A percentile compares a stretch with the other conserved stretches of the same genome.
These are phyloP conservation scores for Cephalopachus bancanus DNA, from an alignment of 2,797 vertebrate species.

Conservation along the genomic window DNA sequence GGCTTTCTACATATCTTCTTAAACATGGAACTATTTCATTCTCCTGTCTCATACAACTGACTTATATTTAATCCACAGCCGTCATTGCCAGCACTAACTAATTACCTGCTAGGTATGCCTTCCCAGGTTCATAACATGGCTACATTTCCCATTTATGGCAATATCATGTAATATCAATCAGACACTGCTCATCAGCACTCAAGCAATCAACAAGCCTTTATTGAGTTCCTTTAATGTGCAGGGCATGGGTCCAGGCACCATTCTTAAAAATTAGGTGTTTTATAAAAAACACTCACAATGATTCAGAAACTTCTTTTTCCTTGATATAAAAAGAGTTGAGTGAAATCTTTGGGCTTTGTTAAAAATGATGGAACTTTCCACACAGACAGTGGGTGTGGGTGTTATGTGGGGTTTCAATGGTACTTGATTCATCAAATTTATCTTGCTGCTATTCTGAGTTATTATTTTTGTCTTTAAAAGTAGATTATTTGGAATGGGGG, in stretches of 20 bases:
- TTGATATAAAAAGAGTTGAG: slow-evolving; percentile 58
- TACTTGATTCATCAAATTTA: slow-evolving; percentile 70
- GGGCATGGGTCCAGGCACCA: not conserved
- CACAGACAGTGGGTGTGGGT: slow-evolving; percentile 72
- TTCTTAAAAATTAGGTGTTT: slow-evolving; percentile 68
- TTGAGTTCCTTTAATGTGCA: not conserved
- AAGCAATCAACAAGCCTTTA: not conserved
- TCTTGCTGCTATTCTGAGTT: slow-evolving; percentile 63
- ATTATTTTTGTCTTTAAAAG: slow-evolving; percentile 70
- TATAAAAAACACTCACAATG: slow-evolving; percentile 31
- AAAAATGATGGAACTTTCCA: slow-evolving; percentile 70
- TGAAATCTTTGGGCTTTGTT: slow-evolving; percentile 66
- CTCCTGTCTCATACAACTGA: not conserved
- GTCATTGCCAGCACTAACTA: not conserved
- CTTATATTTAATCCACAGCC: slow-evolving; percentile 6
- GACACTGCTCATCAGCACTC: not conserved
- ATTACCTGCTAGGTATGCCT: slow-evolving; percentile 29
- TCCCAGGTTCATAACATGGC: not conserved
- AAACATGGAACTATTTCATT: slow-evolving; percentile 15
- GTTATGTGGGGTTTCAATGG: slow-evolving; percentile 73
- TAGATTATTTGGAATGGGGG: slow-evolving; percentile 49
- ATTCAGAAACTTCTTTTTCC: slow-evolving; percentile 70
- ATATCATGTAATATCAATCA: not conserved
- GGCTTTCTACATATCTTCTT: not conserved
- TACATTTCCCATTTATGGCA: not conserved